phyloP scores from a whole-genome alignment of 2,888 invertebrate genomes.

The Sepiola atlantica region DNA sequence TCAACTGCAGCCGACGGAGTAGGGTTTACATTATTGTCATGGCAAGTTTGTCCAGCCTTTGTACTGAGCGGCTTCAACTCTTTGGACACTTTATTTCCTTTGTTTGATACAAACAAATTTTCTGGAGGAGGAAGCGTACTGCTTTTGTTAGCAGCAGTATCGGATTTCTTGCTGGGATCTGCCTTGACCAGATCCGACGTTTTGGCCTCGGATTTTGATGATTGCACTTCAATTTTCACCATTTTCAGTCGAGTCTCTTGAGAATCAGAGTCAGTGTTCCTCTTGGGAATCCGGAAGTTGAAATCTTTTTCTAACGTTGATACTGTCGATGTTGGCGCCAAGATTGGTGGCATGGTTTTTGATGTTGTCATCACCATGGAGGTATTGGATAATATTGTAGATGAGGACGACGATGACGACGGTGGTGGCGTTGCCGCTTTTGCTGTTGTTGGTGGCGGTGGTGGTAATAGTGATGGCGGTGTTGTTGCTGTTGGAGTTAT shows the following conservation, averaged over 20 bases:
- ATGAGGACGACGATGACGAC: background rate
- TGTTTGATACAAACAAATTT: constrained; percentile 5
- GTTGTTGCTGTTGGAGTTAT: background rate
- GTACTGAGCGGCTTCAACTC: background rate
- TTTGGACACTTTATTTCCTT: constrained; percentile 32
- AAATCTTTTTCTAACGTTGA: constrained; percentile 8
- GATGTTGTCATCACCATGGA: background rate
- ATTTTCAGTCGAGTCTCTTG: background rate
- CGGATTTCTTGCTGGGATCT: background rate
- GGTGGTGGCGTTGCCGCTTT: background rate
- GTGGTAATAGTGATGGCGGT: too few species aligned
- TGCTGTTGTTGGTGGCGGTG: background rate
- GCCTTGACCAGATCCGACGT: background rate
- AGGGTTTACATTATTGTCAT: background rate
- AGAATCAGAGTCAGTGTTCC: background rate
- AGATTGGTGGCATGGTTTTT: background rate
- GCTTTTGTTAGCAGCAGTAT: background rate
- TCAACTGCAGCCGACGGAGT: background rate
- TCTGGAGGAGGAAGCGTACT: background rate
- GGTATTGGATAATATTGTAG: constrained; percentile 32
- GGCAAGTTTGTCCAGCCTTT: background rate
- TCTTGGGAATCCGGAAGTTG: constrained; percentile 36
- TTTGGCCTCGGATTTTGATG: background rate
- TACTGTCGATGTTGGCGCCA: background rate
- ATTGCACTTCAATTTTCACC: background rate